phyloP scores from a whole-genome alignment of 2,797 vertebrate genomes.

The Clamator glandarius region DNA sequence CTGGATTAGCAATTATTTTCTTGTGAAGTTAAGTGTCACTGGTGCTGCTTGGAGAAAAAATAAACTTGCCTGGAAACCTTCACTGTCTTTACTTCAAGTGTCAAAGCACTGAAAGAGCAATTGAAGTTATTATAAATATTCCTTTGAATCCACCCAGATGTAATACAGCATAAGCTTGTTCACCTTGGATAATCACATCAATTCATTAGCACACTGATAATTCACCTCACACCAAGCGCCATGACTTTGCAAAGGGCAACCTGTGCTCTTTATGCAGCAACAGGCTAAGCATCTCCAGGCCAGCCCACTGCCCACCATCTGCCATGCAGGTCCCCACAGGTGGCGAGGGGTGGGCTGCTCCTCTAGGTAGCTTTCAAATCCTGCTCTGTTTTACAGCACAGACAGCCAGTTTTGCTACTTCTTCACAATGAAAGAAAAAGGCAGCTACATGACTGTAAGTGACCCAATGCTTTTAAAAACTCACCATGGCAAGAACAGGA shows the following conservation, averaged over 20 bases:
- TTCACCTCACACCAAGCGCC: accelerated
- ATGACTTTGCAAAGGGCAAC: neutral
- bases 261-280: neutral
- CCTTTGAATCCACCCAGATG: neutral
- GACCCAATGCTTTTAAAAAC: neutral
- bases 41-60: neutral
- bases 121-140: neutral
- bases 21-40: neutral
- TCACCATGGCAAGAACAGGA: neutral
- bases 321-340: neutral
- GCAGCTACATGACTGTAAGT: neutral
- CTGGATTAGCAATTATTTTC: neutral
- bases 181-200: neutral
- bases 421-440: neutral
- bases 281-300: neutral
- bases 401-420: neutral
- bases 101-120: neutral
- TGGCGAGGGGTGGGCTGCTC: neutral
- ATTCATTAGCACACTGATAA: neutral
- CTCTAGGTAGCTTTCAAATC: neutral
- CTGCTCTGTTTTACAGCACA: neutral
- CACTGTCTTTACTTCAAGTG: neutral
- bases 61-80: neutral
- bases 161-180: neutral
- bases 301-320: neutral